Evolutionary conservation across 2,113 vertebrate species (phyloP).

Genomic region (Oncorhynchus masou): DNA sequence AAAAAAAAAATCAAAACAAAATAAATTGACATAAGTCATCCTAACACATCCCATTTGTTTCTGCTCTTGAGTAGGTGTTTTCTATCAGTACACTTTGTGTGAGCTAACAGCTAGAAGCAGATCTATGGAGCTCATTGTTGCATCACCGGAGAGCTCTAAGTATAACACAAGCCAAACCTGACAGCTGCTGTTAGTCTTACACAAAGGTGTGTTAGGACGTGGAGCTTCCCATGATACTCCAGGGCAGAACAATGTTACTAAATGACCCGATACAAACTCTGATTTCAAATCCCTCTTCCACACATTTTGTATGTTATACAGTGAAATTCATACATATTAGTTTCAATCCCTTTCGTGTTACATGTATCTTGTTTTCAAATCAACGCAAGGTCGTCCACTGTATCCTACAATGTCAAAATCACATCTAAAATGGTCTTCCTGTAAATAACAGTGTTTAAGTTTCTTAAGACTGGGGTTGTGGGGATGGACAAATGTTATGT

Average conservation of each 20-base stretch:
- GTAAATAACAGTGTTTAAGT: slow-evolving; percentile 20
- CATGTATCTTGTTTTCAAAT: background rate
- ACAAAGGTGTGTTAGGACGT: slow-evolving; percentile 28
- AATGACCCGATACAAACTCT: slow-evolving; percentile 9
- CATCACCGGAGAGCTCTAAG: slow-evolving; percentile 34
- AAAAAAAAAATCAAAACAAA: slow-evolving; percentile 13
- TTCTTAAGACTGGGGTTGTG: slow-evolving; percentile 50
- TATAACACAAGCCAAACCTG: slow-evolving; percentile 43
- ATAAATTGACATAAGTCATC: slow-evolving; percentile 51
- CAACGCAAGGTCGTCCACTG: slow-evolving; percentile 24
- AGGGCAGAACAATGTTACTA: slow-evolving; percentile 19
- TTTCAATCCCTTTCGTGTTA: slow-evolving; percentile 9
- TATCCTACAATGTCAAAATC: background rate
- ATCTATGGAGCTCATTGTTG: slow-evolving; percentile 31
- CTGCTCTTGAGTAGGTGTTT: slow-evolving; percentile 57
- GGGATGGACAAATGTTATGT: slow-evolving; percentile 15
- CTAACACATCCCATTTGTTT: slow-evolving; percentile 58
- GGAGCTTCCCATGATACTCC: slow-evolving; percentile 15
- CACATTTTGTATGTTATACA: slow-evolving; percentile 12
- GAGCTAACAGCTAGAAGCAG: slow-evolving; percentile 42
- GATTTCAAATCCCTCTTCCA: slow-evolving; percentile 29
- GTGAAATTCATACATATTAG: background rate
- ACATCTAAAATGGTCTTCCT: background rate
- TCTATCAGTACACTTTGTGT: slow-evolving; percentile 53
- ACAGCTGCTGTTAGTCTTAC: slow-evolving; percentile 38